Base-by-base conservation (phyloP, 2,888 invertebrate genomes). In the Nineta flava region DNA sequence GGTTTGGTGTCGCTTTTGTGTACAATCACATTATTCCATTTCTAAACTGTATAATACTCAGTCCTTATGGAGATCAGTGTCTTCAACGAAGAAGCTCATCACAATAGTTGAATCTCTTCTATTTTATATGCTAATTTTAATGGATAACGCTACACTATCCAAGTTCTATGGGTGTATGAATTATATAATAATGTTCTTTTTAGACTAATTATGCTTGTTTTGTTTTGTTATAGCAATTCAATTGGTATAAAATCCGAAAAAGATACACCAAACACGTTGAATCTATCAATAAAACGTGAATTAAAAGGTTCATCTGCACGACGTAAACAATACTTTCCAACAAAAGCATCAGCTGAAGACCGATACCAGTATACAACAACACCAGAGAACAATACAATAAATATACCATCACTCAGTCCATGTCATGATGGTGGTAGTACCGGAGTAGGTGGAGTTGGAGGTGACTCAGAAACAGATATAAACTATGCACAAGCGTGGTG, bases 301-400 rank as follows among this genome's bases (percentile, higher is more conserved):
- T 35, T 45, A 21, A 49, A 49, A 49, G 49, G 49, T 17, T 49
- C 75, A 50, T 77, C 79, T 46, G 83, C 82, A 54, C 75, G 87
- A 55, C 74, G 87, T 66, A 87, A 87, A 68, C 87, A 87, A 65
- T 83, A 83, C 62, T 87, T 79, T 65, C 87, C 87, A 2, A 81
- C 81, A 56, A 78, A 81, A 58, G 80, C 50, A 42, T 3, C 46
- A 32, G 16, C 44, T 15, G 48, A 46, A 41, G 16, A 51, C 19
- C 34, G 17, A 12, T 19, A 19, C 3, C 17, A 6, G 16, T 42
- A 44, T 48, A 7, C 26, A 26, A 26, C 26, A 26, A 26, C 7
- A 26, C 26, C 26, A 26, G 26, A 26, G 7, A 26, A 26, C 26
- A 13, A 41, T 21, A 31, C 13, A 46, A 26, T 7, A 10, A 35